A percentile compares a stretch with the other conserved stretches of the same genome.
phyloP scores from a whole-genome alignment of 2,888 invertebrate species.

The Tenthredo amoena region DNA sequence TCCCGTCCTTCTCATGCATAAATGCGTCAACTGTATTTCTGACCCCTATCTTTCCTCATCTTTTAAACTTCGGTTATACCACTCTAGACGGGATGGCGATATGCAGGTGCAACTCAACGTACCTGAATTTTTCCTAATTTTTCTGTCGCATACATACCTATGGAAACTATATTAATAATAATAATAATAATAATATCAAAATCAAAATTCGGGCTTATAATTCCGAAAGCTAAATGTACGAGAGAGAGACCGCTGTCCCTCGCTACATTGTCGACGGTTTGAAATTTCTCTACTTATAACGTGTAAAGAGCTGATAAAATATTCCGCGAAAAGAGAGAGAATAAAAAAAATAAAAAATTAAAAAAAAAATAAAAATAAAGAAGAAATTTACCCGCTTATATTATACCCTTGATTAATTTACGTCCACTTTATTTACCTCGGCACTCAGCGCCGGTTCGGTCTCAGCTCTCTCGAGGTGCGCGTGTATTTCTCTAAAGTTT shows the following conservation, averaged over 20 bases:
- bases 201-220: background rate
- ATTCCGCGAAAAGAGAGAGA: background rate
- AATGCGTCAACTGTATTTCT: constrained; percentile 39
- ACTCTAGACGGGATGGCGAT: background rate
- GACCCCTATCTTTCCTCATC: constrained; percentile 20
- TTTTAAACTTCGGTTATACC: background rate
- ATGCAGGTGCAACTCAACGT: background rate
- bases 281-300: background rate
- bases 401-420: constrained; percentile 14
- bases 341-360: background rate
- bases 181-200: background rate
- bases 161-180: background rate
- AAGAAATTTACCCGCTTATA: background rate
- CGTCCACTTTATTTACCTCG: background rate
- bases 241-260: no score
- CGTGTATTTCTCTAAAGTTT: constrained; percentile 40
- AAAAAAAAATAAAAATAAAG: background rate
- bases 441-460: background rate
- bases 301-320: background rate
- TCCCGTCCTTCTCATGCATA: constrained; percentile 39
- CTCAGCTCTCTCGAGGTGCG: background rate
- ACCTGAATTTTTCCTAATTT: no score
- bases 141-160: no score
- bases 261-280: background rate
- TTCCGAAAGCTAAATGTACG: no score